Evolutionary conservation across 2,113 vertebrate genomes (phyloP).

Genomic region (Vicugna pacos): DNA sequence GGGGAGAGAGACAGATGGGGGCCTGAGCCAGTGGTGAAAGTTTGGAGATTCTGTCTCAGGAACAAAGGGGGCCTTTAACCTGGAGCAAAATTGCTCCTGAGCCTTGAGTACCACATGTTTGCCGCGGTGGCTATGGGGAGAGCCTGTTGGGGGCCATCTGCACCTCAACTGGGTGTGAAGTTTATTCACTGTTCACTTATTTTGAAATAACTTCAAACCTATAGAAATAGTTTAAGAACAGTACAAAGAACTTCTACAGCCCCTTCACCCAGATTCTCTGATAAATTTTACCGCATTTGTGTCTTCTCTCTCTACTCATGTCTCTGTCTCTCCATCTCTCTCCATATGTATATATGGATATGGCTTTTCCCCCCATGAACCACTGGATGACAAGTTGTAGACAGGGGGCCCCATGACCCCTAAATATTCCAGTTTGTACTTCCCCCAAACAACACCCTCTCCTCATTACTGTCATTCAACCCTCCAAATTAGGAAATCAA

Average conservation of each 20-base stretch:
- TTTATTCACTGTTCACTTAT: not conserved
- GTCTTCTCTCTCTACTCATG: not conserved
- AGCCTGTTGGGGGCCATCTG: not conserved
- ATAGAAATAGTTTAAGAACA: not conserved
- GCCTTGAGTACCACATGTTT: not conserved
- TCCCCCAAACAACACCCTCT: not conserved
- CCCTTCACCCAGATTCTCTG: not conserved
- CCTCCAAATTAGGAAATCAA: slow-evolving; percentile 28
- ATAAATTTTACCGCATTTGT: not conserved
- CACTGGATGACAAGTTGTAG: slow-evolving; percentile 28
- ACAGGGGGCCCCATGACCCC: not conserved
- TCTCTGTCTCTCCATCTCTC: not conserved
- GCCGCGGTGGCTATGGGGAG: not conserved
- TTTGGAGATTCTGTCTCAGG: not conserved
- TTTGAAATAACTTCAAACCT: slow-evolving; percentile 4
- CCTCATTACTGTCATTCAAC: not conserved
- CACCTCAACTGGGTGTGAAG: not conserved
- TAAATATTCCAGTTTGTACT: not conserved
- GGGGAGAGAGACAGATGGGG: not conserved
- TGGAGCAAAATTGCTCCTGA: not conserved
- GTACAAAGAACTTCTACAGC: not conserved
- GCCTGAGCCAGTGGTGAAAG: not conserved
- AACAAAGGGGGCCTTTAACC: not conserved
- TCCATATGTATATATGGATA: not conserved
- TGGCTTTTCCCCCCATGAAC: not conserved